Evolutionary conservation across 2,888 invertebrate species (phyloP), one percentile per base, ranked within the genome.

Genomic region (Ichneumoninae sp.): DNA sequence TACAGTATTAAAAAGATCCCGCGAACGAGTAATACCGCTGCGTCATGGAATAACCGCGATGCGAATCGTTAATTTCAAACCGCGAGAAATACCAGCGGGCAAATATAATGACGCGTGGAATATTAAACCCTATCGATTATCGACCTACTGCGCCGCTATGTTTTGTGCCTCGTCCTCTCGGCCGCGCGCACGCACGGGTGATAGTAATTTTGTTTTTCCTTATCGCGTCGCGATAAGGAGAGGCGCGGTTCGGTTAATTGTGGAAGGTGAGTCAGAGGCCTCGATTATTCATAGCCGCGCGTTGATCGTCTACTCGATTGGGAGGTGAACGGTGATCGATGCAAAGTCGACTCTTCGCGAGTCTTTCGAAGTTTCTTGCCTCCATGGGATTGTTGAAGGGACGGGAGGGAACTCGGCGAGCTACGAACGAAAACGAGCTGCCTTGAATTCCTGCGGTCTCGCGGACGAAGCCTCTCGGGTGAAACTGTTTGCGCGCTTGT

Each of bases 1-100:
- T 82, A 77, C 19, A 72, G 71, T 82, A 82, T 82, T 82, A 82
- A 82, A 82, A 82, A 78, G 52, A 77, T 82, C 82, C 77, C 68
- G 78, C 72, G 82, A 72, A 78, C 72, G 72, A 78, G 60, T 72
- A 47, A 77, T 50, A 68, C 44, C 69, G 62, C 71, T 71, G 54
- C 52, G 16, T 78, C 78, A 70, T 78, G 70, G 22, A 79, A 66
- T 68, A 68, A 57, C 36, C 36, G 36, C 68, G 68, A 65, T 54
- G 71, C 79, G 71, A 80, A 72, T 66, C 71, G 71, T 52, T 80
- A 71, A 80, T 72, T 60, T 62, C 66, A 54, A 66, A 52, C 52
- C 52, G n/a, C 75, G 75, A 52, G 36, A 40, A 66, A 65, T 71
- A 71, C 8, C n/a, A 10, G 22, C 71, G 71, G 54, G 54, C 33